Percentiles rank a stretch among this genome's conserved stretches.
These are phyloP conservation scores for Propsilocerus akamusi DNA, from an alignment of 1,140 invertebrate genomes.

Conservation along the genomic window DNA sequence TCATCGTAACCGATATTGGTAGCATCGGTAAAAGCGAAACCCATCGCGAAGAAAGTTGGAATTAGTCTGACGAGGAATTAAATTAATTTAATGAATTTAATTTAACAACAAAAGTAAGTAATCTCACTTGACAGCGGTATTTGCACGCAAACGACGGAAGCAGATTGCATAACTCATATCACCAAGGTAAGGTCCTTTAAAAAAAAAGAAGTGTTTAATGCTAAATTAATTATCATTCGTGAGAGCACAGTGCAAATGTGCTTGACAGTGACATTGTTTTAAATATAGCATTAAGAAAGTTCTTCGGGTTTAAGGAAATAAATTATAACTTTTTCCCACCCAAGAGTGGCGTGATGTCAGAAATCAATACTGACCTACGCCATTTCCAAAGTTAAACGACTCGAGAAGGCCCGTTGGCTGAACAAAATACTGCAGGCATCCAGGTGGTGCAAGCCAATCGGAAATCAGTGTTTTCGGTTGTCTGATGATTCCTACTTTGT, in stretches of 20 bases:
- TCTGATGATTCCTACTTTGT: not conserved
- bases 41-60: slow-evolving; percentile 5
- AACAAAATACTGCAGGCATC: slow-evolving; percentile 43
- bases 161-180: slow-evolving; percentile 26
- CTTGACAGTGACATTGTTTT: no score
- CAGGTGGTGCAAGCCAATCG: slow-evolving; percentile 30
- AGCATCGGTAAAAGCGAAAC: slow-evolving; percentile 14
- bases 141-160: slow-evolving; percentile 17
- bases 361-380: slow-evolving; percentile 24
- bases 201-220: not conserved
- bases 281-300: no score
- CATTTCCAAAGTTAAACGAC: slow-evolving; percentile 38
- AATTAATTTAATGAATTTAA: not conserved
- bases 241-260: no score
- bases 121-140: slow-evolving; percentile 16
- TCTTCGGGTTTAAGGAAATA: no score
- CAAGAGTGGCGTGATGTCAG: slow-evolving; percentile 25
- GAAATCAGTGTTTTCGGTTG: slow-evolving; percentile 5
- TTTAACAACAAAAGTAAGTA: not conserved
- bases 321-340: no score
- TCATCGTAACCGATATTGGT: slow-evolving; percentile 12
- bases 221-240: no score
- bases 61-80: not conserved
- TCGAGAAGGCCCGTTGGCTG: slow-evolving; percentile 31
- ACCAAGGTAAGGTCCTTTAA: slow-evolving; percentile 12